phyloP scores from a whole-genome alignment of 1,140 invertebrate genomes.

The Pseudoatta argentina region DNA sequence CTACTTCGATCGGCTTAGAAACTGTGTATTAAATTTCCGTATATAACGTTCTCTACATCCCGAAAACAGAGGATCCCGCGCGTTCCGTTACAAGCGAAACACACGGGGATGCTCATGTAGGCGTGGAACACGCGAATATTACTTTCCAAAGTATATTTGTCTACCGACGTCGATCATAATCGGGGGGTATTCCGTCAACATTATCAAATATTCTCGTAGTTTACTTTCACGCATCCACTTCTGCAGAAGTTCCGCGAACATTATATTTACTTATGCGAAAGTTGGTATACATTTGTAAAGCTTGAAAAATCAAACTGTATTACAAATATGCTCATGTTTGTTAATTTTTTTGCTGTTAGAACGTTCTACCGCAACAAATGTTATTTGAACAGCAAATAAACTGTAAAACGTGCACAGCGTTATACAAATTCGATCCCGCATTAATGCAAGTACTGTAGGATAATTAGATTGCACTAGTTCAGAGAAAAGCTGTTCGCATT shows the following conservation, averaged over 20 bases:
- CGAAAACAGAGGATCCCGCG: not conserved
- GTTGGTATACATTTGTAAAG: slow-evolving; percentile 19
- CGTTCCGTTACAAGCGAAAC: slow-evolving; percentile 2
- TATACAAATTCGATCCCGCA: slow-evolving; percentile 13
- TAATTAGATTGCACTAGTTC: not conserved
- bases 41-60: slow-evolving; percentile 40
- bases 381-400: slow-evolving; percentile 11
- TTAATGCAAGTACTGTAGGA: not conserved
- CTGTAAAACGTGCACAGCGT: not conserved
- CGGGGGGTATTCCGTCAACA: slow-evolving; percentile 4
- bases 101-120: not conserved
- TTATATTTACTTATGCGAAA: slow-evolving; percentile 32
- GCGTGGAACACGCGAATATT: slow-evolving; percentile 37
- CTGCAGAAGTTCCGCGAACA: slow-evolving; percentile 31
- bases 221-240: slow-evolving; percentile 41
- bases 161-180: slow-evolving; percentile 61
- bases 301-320: not conserved
- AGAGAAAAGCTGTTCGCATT: not conserved
- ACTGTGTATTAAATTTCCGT: slow-evolving; percentile 67
- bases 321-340: slow-evolving; percentile 9
- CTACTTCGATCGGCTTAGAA: slow-evolving; percentile 60
- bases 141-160: slow-evolving; percentile 61
- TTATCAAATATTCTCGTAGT: slow-evolving; percentile 49
- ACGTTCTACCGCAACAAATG: not conserved
- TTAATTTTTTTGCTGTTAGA: not conserved